These are phyloP conservation scores for Sisor rabdophorus DNA, from an alignment of 2,113 vertebrate genomes.

Conservation along the genomic window DNA sequence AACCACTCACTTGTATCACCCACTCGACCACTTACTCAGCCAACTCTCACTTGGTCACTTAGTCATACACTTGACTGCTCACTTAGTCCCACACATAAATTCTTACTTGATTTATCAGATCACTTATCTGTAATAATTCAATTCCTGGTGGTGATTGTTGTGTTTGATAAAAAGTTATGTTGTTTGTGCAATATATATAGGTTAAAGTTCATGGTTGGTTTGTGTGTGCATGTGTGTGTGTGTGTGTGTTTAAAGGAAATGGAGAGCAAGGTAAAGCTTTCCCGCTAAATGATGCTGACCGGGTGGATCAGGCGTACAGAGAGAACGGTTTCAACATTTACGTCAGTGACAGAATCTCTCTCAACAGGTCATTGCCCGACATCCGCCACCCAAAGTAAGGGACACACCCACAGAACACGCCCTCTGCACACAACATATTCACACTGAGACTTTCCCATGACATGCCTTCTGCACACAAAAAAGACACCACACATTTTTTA, in stretches of 20 bases:
- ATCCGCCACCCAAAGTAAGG: conserved; percentile 94
- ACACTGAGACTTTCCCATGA: no score
- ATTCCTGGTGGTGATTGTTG: background rate
- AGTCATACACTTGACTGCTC: no score
- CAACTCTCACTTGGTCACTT: no score
- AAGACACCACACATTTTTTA: no score
- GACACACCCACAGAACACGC: background rate
- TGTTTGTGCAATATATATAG: background rate
- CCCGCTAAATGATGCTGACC: conserved; percentile 82
- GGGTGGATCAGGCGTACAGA: conserved; percentile 89
- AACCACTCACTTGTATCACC: no score
- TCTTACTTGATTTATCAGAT: background rate
- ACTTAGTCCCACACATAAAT: background rate
- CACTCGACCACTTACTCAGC: no score
- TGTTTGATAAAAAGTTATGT: background rate
- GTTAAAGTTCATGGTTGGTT: conserved; percentile 5
- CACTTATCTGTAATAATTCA: no score
- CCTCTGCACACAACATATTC: background rate
- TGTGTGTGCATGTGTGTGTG: conserved; percentile 37
- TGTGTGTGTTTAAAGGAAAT: conserved; percentile 70
- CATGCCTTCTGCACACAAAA: background rate
- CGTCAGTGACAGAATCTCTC: conserved; percentile 93
- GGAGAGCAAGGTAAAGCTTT: conserved; percentile 92
- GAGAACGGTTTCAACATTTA: conserved; percentile 99
- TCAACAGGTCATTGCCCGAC: conserved; percentile 93